Evolutionary conservation across 2,113 vertebrate species (phyloP).

Genomic region (Pelvicachromis taeniatus): DNA sequence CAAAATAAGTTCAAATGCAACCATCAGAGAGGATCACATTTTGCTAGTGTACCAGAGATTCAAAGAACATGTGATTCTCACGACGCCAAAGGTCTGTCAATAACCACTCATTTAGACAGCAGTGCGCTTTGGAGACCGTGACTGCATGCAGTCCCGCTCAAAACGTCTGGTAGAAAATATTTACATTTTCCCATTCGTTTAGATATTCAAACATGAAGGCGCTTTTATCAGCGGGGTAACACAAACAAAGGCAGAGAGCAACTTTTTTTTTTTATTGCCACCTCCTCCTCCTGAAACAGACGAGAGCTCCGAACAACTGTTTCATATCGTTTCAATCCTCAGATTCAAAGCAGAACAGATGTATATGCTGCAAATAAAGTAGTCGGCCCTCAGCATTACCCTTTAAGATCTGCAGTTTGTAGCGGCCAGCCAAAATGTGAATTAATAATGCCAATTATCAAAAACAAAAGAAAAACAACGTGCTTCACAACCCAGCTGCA

Average conservation of each 20-base stretch:
- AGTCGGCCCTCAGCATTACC: not conserved
- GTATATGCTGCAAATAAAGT: not conserved
- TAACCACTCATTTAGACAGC: slow-evolving; percentile 76
- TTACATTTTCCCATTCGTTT: slow-evolving; percentile 65
- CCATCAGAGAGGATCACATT: slow-evolving; percentile 76
- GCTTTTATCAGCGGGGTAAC: slow-evolving; percentile 45
- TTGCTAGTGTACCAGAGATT: slow-evolving; percentile 70
- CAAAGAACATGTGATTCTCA: slow-evolving; percentile 71
- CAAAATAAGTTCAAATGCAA: slow-evolving; percentile 78
- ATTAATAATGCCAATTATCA: not conserved
- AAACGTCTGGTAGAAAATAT: slow-evolving; percentile 73
- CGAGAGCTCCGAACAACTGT: slow-evolving; percentile 18
- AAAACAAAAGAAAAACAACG: slow-evolving; percentile 23
- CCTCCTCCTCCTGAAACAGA: slow-evolving; percentile 55
- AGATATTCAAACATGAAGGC: slow-evolving; percentile 65
- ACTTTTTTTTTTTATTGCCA: slow-evolving; percentile 54
- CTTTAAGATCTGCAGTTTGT: slow-evolving; percentile 19
- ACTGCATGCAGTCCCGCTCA: slow-evolving; percentile 55
- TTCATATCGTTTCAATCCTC: slow-evolving; percentile 23
- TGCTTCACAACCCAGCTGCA: not conserved
- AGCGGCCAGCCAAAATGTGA: slow-evolving; percentile 8
- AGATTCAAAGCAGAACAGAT: slow-evolving; percentile 33
- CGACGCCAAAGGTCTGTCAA: slow-evolving; percentile 75
- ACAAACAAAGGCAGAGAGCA: slow-evolving; percentile 57
- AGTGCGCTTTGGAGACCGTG: slow-evolving; percentile 69